Evolutionary conservation across 2,113 vertebrate genomes (phyloP).

Genomic region (Arvicanthis niloticus): DNA sequence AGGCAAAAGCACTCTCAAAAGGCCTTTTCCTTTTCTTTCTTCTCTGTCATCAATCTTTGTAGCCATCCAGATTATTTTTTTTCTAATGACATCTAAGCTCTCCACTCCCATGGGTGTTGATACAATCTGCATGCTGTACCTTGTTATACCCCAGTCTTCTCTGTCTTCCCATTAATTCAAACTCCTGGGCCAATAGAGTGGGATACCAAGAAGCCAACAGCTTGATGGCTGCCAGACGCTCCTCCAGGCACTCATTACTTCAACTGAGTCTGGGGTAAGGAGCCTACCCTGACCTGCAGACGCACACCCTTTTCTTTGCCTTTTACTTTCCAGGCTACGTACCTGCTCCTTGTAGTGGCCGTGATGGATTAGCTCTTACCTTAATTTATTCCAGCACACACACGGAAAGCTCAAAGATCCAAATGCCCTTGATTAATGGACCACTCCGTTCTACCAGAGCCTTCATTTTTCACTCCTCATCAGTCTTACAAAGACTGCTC

Average conservation of each 20-base stretch:
- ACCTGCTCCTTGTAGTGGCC: slow-evolving; percentile 13
- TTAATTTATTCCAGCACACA: slow-evolving; percentile 68
- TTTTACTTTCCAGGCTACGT: slow-evolving; percentile 64
- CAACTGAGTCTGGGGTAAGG: neutral
- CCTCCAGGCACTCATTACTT: slow-evolving; percentile 52
- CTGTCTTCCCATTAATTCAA: slow-evolving; percentile 71
- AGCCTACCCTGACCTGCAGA: neutral
- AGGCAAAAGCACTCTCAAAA: slow-evolving; percentile 67
- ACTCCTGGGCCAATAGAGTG: slow-evolving; percentile 57
- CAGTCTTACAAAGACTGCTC: neutral
- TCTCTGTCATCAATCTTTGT: slow-evolving; percentile 73
- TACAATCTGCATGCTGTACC: slow-evolving; percentile 35
- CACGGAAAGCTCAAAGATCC: slow-evolving; percentile 25
- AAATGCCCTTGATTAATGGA: slow-evolving; percentile 59
- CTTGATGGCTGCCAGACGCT: slow-evolving; percentile 58
- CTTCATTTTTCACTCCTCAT: slow-evolving; percentile 49
- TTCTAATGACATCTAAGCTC: slow-evolving; percentile 62
- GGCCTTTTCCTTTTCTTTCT: slow-evolving; percentile 67
- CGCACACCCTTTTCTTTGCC: slow-evolving; percentile 5
- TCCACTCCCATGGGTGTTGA: slow-evolving; percentile 48
- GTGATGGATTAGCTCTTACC: slow-evolving; percentile 69
- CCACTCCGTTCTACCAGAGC: neutral
- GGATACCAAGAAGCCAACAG: slow-evolving; percentile 55
- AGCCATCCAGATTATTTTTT: slow-evolving; percentile 53
- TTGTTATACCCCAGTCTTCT: slow-evolving; percentile 7